Base-by-base conservation (phyloP, 1,140 invertebrate genomes). In the Leptopilina clavipes region DNA sequence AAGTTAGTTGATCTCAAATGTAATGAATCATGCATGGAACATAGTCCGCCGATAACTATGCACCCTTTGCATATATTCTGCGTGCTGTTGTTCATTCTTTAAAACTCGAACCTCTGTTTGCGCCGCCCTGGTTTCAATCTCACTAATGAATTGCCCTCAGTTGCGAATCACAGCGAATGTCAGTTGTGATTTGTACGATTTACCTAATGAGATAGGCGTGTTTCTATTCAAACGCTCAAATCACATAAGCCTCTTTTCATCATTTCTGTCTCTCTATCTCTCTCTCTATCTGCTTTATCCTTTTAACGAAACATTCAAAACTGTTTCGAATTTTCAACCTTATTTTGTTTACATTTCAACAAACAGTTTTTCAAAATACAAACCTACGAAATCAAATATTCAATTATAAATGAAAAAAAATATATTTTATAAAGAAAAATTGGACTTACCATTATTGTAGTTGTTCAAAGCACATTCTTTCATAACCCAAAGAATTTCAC, bases 171-270 rank as follows among this genome's bases (percentile, higher is more conserved):
- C 59, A 65, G 59, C 59, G 22, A 65, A 65, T 37, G 59, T 65
- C 59, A 65, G 59, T 19, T 65, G 59, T 65, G 12, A 65, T 65
- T 37, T 31, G 22, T 31, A 17, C 59, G 59, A 65, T 65, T 65
- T 65, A 65, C 59, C 59, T 65, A 65, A 65, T 65, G 59, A 65
- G 59, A n/a, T 31, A 65, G 22, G 25, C 25, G 48, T 52, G 48
- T 65, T 37, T 37, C 22, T 31, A 65, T 65, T 25, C 59, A 65
- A 65, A 65, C 22, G 19, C 25, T 31, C 59, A 31, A 65, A 65
- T 65, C 59, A 37, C 59, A 65, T 65, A 65, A 65, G 25, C 59
- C 25, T 65, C 25, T 65, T 65, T 65, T 65, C 59, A 65, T 37
- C 3, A 65, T 65, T 22, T 65, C 25, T 31, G 14, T 40, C 37